phyloP scores from a whole-genome alignment of 2,113 vertebrate genomes.

The Brienomyrus longianalis region DNA sequence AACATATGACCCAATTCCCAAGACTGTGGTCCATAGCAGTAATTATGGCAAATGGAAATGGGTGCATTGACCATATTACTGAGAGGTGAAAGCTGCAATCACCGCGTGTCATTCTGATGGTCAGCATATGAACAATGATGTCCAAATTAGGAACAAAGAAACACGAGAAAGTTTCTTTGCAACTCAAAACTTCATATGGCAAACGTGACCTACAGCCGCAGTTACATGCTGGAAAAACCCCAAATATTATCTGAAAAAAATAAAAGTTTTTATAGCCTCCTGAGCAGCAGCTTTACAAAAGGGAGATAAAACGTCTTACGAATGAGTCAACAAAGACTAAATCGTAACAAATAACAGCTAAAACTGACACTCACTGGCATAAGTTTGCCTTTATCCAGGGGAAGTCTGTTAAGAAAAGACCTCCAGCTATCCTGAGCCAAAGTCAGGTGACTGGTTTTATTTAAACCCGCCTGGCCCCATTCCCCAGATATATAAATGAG shows the following conservation, averaged over 20 bases:
- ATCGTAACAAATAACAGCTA: not conserved
- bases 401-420: not conserved
- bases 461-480: not conserved
- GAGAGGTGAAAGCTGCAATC: slow-evolving; percentile 5
- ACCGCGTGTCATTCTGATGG: not conserved
- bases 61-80: not conserved
- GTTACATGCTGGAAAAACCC: not conserved
- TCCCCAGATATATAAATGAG: not conserved
- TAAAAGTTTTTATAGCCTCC: not conserved
- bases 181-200: not conserved
- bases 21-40: not conserved
- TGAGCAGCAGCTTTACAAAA: not conserved
- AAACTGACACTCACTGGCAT: not conserved
- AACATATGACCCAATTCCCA: not conserved
- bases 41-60: slow-evolving; percentile 7
- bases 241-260: not conserved
- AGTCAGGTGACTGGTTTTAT: not conserved
- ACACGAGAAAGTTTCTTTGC: not conserved
- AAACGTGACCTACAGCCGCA: not conserved
- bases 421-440: not conserved
- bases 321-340: not conserved
- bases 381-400: not conserved
- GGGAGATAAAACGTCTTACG: not conserved
- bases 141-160: not conserved
- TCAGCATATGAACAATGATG: not conserved